Evolutionary conservation across 1,140 invertebrate species (phyloP).

Genomic region (Chrysomallon squamiferum): DNA sequence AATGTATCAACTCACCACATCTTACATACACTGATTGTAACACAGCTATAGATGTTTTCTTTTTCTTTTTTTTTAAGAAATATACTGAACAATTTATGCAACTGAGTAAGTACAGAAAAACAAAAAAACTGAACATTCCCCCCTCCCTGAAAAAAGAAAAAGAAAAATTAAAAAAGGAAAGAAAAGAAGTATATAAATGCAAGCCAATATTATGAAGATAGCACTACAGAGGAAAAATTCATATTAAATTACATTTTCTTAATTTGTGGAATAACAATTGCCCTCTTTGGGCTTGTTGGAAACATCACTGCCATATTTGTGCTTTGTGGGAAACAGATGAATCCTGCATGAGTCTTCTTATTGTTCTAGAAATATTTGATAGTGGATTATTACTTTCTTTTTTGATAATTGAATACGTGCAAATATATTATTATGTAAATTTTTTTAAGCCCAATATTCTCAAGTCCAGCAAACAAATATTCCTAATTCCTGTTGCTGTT

Average conservation of each 20-base stretch:
- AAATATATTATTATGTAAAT: slow-evolving; percentile 75
- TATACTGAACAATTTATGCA: too few species aligned
- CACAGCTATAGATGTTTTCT: too few species aligned
- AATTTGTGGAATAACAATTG: slow-evolving; percentile 72
- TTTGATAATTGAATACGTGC: slow-evolving; percentile 72
- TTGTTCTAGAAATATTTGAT: slow-evolving; percentile 54
- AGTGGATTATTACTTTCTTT: slow-evolving; percentile 72
- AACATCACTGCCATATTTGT: slow-evolving; percentile 55
- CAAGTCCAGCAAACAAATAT: slow-evolving; percentile 81
- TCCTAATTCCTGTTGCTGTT: slow-evolving; percentile 81
- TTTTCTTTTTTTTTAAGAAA: too few species aligned
- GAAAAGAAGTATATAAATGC: not conserved
- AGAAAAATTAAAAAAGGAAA: too few species aligned
- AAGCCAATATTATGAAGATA: slow-evolving; percentile 46
- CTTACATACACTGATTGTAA: too few species aligned
- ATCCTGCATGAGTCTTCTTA: slow-evolving; percentile 55
- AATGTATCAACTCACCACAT: too few species aligned
- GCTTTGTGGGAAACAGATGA: slow-evolving; percentile 51
- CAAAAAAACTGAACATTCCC: too few species aligned
- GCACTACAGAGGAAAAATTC: too few species aligned
- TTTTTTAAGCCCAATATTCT: slow-evolving; percentile 64
- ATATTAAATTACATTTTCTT: too few species aligned
- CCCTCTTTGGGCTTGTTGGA: slow-evolving; percentile 63
- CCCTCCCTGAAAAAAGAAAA: too few species aligned
- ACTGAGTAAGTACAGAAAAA: too few species aligned